phyloP scores from a whole-genome alignment of 2,797 vertebrate species.

The Premnoplex brunnescens region DNA sequence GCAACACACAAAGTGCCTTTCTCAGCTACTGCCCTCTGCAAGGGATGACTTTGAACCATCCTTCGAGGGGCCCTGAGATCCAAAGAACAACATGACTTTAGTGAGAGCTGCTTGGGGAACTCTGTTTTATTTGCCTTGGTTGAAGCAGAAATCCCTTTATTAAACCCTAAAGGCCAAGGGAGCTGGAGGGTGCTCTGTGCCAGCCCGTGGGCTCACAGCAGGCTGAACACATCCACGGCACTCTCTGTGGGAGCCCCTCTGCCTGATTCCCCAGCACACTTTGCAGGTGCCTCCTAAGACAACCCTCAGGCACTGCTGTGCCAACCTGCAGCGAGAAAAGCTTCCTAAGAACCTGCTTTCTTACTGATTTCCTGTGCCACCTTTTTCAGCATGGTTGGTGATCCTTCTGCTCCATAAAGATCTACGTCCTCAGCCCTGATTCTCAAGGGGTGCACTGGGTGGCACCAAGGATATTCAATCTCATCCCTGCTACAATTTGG shows the following conservation, averaged over 20 bases:
- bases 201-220: not conserved
- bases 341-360: not conserved
- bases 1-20: not conserved
- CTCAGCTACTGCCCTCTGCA: not conserved
- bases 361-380: not conserved
- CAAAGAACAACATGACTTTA: not conserved
- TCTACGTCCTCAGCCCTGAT: fast-evolving
- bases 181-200: not conserved
- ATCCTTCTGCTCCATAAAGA: not conserved
- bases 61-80: not conserved
- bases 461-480: not conserved
- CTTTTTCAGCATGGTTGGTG: not conserved
- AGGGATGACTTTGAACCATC: not conserved
- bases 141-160: not conserved
- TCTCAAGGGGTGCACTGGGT: not conserved
- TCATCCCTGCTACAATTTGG: not conserved
- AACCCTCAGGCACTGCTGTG: not conserved
- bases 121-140: not conserved
- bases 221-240: not conserved
- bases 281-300: not conserved
- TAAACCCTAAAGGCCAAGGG: not conserved
- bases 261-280: not conserved
- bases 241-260: fast-evolving
- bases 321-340: not conserved
- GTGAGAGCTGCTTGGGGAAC: not conserved